Evolutionary conservation across 2,113 vertebrate genomes (phyloP), one percentile per base, ranked within the genome.

Genomic region (Lepus timidus): DNA sequence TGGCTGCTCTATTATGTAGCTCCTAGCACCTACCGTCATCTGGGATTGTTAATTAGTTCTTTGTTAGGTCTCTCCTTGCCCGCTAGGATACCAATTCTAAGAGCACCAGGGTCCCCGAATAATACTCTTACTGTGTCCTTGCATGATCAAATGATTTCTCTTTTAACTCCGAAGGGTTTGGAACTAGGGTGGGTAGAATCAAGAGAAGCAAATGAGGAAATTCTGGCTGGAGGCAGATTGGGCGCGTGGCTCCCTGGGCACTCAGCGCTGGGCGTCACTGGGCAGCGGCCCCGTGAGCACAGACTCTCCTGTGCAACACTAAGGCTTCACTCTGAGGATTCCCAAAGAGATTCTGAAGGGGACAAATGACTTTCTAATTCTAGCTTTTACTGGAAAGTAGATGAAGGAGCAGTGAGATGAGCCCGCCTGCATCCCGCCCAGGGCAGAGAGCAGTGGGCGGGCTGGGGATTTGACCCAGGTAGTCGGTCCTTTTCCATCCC

Each of bases 401-500:
- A 67, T 55, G 76, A 71, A 64, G 5, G 36, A 87, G 23, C 85
- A 85, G 85, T 39, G 29, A 94, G 20, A 27, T 9, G 62, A 70
- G 61, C 61, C 71, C 61, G 51, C 9, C 4, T 23, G 22, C 49
- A 17, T 64, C 36, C 44, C 44, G 75, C 75, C 44, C 51, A 11
- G 10, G 33, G 71, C 23, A 75, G 36, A 58, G n/a, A 61, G 49
- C 51, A 29, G 71, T 73, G 65, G 75, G 87, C 85, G 25, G 3
- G 71, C 36, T 44, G 91, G 88, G 78, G 88, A 51, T 85, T n/a
- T 17, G 88, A 52, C 55, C 61, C 78, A 92, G 64, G 55, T 23
- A 62, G 33, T 62, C 80, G 52, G 22, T 85, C 23, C 70, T 52
- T 95, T 95, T 87, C 90, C 9, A 70, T 81, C 75, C 81, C 33